A percentile compares a stretch with the other conserved stretches of the same genome.
These are phyloP conservation scores for Scrobipalpa costella DNA, from an alignment of 2,888 invertebrate species.

Conservation along the genomic window DNA sequence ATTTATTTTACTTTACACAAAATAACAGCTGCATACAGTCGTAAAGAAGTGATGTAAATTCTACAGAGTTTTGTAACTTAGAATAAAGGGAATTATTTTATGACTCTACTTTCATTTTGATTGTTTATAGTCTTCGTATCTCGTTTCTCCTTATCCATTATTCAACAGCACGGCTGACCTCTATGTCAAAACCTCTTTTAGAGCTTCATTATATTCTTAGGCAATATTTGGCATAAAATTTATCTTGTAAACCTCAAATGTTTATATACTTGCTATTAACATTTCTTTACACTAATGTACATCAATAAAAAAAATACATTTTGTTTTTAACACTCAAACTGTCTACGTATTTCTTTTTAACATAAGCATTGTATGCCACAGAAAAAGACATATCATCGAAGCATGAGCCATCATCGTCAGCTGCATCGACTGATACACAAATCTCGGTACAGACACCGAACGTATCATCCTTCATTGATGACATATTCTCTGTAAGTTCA, in stretches of 20 bases:
- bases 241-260: background rate
- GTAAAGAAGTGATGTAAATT: conserved; percentile 34
- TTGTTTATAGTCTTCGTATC: conserved; percentile 3
- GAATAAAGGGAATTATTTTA: background rate
- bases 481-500: conserved; percentile 72
- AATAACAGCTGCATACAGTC: conserved; percentile 40
- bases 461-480: conserved; percentile 68
- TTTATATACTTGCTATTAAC: too few species aligned
- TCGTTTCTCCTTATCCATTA: conserved; percentile 9
- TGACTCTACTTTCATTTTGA: conserved; percentile 1
- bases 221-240: background rate
- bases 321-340: background rate
- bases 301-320: conserved; percentile 5
- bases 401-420: conserved; percentile 58
- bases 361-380: conserved; percentile 38
- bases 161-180: conserved; percentile 6
- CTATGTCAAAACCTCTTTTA: conserved; percentile 10
- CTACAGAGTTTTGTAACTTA: background rate
- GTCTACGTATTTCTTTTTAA: background rate
- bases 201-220: conserved; percentile 3
- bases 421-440: conserved; percentile 59
- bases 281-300: too few species aligned
- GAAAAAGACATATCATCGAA: conserved; percentile 59
- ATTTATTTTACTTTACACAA: conserved; percentile 42
- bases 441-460: conserved; percentile 70